Percentiles rank a stretch among this genome's conserved stretches.
Evolutionary conservation across 2,113 vertebrate species (phyloP).

Genomic region (Mirza zaza): DNA sequence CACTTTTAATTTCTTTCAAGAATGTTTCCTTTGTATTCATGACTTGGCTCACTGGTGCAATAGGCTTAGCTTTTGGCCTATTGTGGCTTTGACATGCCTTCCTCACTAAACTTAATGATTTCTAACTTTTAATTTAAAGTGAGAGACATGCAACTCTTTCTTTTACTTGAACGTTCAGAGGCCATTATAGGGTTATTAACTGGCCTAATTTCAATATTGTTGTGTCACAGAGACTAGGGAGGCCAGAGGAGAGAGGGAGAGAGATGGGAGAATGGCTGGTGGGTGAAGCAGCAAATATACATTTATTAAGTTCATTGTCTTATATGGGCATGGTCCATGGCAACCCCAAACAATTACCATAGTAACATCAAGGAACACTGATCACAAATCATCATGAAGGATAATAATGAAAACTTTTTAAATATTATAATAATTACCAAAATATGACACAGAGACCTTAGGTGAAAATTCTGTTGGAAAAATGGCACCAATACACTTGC

Average conservation of each 20-base stretch:
- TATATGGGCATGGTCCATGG: not conserved
- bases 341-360: not conserved
- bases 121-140: not conserved
- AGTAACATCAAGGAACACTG: not conserved
- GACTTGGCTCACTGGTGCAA: not conserved
- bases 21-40: not conserved
- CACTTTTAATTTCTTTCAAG: not conserved
- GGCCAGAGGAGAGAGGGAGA: not conserved
- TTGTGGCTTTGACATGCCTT: not conserved
- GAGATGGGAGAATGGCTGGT: not conserved
- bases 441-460: not conserved
- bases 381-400: not conserved
- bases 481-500: not conserved
- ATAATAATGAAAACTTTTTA: not conserved
- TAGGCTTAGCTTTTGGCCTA: not conserved
- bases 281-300: not conserved
- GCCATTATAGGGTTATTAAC: not conserved
- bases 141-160: not conserved
- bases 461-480: not conserved
- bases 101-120: not conserved
- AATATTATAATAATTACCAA: not conserved
- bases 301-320: not conserved
- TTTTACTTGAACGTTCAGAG: not conserved
- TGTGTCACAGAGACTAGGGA: not conserved
- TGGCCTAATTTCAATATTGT: not conserved